These are phyloP conservation scores for Philopedon plagiatum DNA, from an alignment of 2,888 invertebrate genomes.

Conservation along the genomic window DNA sequence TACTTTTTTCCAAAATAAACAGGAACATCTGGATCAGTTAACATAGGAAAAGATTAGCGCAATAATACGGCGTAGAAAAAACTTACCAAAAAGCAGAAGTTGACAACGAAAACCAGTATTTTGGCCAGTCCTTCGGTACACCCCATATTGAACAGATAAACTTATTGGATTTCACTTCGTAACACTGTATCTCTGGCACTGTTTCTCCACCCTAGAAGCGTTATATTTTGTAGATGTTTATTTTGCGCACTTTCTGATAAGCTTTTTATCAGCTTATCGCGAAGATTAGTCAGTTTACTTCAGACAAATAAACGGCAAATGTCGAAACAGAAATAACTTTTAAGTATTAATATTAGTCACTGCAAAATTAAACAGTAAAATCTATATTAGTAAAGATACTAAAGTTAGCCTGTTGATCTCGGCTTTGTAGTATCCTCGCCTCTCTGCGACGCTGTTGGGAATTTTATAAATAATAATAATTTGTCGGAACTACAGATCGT, in stretches of 20 bases:
- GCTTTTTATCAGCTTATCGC: constrained; percentile 15
- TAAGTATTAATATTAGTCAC: background rate
- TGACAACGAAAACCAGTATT: constrained; percentile 42
- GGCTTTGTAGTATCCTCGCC: background rate
- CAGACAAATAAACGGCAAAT: background rate
- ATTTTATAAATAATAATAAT: constrained; percentile 6
- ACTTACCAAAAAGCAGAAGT: constrained; percentile 45
- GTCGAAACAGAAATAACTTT: background rate
- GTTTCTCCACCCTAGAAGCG: background rate
- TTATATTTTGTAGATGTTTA: constrained; percentile 7
- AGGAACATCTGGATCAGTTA: too few species aligned
- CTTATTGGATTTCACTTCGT: background rate
- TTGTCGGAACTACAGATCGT: background rate
- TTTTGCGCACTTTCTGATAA: background rate
- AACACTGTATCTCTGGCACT: background rate
- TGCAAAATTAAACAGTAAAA: background rate
- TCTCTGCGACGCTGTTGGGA: background rate
- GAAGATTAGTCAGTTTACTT: constrained; percentile 6
- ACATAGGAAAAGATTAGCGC: too few species aligned
- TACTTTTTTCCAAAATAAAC: too few species aligned
- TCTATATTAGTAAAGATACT: background rate
- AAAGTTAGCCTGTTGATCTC: background rate
- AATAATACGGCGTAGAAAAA: background rate
- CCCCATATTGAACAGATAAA: constrained; percentile 33
- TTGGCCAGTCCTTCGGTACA: constrained; percentile 42